Evolutionary conservation across 2,888 invertebrate genomes (phyloP), one percentile per base, ranked within the genome.

Genomic region (Limnephilus rhombicus): DNA sequence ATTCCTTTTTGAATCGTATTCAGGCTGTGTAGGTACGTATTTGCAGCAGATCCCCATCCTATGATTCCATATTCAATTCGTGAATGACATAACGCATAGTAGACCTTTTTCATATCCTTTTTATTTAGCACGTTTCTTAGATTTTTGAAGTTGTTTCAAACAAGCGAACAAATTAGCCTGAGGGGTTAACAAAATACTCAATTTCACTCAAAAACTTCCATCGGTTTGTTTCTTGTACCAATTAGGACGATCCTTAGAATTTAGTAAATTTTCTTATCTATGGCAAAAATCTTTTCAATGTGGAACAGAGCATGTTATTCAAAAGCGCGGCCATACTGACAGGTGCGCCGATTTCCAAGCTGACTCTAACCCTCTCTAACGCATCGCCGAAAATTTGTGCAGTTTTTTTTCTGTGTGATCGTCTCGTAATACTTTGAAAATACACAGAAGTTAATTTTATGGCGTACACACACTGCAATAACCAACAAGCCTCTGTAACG

Each of bases 381-480:
- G 94, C 94, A 94, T 94, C 94, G 93, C 94, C 94, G 92, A 94
- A 94, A 94, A 94, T 93, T 93, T 93, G 93, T 94, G 94, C 94
- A 94, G 94, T 94, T 94, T 94, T 93, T 93, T 85, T 85, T 41
- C 24, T 5, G 68, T 68, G 68, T 45, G 49, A 15, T 49, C 86
- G 29, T 86, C 86, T 49, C 86, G 13, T 86, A n/a, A 86, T 86
- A 86, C 86, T 86, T 86, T 24, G 41, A 86, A 86, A 86, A 86
- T 86, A 86, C 45, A 45, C 86, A 49, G 49, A n/a, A 13, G 45
- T 45, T 29, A 29, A 45, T 45, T 45, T 86, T 45, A 45, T 45
- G 86, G 86, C 29, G 11, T 45, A 86, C 86, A 45, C 45, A 86
- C 86, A 86, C 49, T 49, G 86, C 15, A 49, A 45, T 49, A 83